Percentiles rank a stretch among this genome's conserved stretches.
These are phyloP conservation scores for Genyomyrus donnyi DNA, from an alignment of 2,113 vertebrate genomes.

Conservation along the genomic window DNA sequence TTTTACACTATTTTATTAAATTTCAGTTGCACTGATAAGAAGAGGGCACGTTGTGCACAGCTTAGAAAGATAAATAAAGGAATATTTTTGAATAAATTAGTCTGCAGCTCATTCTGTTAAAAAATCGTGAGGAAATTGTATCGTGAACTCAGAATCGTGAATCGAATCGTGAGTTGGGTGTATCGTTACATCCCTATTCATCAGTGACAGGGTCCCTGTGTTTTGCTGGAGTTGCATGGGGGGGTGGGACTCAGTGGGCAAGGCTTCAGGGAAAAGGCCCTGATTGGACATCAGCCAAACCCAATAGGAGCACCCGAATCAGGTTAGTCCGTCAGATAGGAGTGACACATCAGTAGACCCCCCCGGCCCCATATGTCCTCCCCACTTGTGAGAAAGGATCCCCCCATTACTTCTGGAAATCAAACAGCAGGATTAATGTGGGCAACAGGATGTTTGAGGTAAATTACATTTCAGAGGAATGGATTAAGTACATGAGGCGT, in stretches of 20 bases:
- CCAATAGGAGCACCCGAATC: neutral
- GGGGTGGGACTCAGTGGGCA: neutral
- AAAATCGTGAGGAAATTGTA: too few relatives aligned
- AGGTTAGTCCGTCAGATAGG: neutral
- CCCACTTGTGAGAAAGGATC: neutral
- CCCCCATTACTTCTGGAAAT: neutral
- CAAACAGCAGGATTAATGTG: neutral
- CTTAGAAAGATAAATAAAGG: too few relatives aligned
- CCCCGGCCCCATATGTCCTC: neutral
- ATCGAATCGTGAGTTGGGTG: too few relatives aligned
- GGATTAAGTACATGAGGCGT: neutral
- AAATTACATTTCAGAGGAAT: neutral
- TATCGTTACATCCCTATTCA: too few relatives aligned
- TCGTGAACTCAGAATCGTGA: too few relatives aligned
- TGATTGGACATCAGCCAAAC: neutral
- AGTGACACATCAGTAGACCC: neutral
- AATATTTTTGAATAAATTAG: too few relatives aligned
- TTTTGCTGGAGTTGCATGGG: neutral
- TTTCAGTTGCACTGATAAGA: too few relatives aligned
- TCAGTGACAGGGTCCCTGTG: neutral
- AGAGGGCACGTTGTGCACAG: too few relatives aligned
- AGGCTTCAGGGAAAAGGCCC: neutral
- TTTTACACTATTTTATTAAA: too few relatives aligned
- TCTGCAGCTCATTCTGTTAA: too few relatives aligned
- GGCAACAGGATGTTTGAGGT: neutral